Base-by-base conservation (phyloP, 53 echinoderm and acorn worm genomes). In the Temnopleurus reevesii region DNA sequence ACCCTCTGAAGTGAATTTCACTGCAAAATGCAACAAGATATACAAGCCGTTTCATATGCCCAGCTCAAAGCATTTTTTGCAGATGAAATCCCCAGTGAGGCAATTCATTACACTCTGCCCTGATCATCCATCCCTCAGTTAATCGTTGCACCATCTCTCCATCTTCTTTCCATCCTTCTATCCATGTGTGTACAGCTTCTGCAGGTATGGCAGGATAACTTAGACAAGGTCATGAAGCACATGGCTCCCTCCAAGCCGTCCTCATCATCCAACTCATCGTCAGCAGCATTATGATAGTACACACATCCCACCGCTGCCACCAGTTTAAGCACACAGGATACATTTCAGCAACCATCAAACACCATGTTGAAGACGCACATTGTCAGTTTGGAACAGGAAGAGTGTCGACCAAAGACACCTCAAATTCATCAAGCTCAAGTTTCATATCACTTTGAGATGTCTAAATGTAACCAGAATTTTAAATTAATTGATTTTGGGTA, bases 161-260 rank as follows among this genome's bases (percentile, higher is more conserved):
- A 23, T 55, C 35, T 55, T 57, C 84, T 56, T 44, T 84, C 56
- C 84, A 27, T 29, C 65, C n/a, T 64, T 12, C 65, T 29, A 10
- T 64, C 25, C 30, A 12, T 29, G 25, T 29, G 8, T 35, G 23
- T 53, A 35, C 92, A 95, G 95, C 90, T 95, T 12, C 81, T 89
- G 21, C 90, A 93, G 89, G 95, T 95, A 10, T 95, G 95, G 95
- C 86, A 95, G 53, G 93, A 93, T 36, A 93, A 87, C 34, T 82
- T 80, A 45, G 76, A 81, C 57, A 95, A 95, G 89, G 90, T 94
- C 24, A 30, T 54, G 26, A 92, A 86, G 77, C 94, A 94, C 89
- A 94, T 94, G 92, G 41, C 93, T 23, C 55, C 83, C 29, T 27
- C 76, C 29, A 56, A 76, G 27, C 87, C 82, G 38, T 46, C 81